A percentile compares a stretch with the other conserved stretches of the same genome.
Evolutionary conservation across 37 sponge, comb jelly and placozoan genomes (phyloP).

Genomic region (Ephydatia muelleri): DNA sequence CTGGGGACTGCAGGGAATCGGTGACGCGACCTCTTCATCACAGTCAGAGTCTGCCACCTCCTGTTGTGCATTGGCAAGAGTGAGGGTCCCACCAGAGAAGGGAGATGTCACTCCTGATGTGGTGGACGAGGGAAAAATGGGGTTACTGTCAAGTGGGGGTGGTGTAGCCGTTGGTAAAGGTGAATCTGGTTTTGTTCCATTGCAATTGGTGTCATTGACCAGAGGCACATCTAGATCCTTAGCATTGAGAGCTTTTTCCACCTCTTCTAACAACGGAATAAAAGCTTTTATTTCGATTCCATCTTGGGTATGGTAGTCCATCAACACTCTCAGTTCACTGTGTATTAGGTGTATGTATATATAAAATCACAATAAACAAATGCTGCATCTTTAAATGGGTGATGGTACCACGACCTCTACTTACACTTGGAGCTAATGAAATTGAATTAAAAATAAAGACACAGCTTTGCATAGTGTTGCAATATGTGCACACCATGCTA

Average conservation of each 20-base stretch:
- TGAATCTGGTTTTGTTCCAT: no score
- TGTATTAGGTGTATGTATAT: neutral
- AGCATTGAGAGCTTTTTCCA: neutral
- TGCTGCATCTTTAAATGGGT: no score
- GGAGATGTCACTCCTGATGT: neutral
- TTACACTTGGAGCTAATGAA: no score
- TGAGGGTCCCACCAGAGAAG: neutral
- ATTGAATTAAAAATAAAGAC: no score
- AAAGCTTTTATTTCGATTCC: neutral
- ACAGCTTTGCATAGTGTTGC: no score
- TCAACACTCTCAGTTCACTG: neutral
- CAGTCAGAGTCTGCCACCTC: no score
- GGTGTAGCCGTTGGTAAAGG: no score
- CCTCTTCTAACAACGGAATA: neutral
- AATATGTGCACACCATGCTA: no score
- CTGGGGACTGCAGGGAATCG: neutral
- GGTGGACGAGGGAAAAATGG: neutral
- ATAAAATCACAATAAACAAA: no score
- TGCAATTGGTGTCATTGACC: no score
- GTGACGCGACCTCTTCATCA: no score
- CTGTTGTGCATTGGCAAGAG: neutral
- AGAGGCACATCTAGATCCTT: neutral
- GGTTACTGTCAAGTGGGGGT: neutral
- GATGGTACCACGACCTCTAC: no score
- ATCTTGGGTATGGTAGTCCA: neutral